phyloP scores from a whole-genome alignment of 2,888 invertebrate genomes.

The Aleiodes testaceus region DNA sequence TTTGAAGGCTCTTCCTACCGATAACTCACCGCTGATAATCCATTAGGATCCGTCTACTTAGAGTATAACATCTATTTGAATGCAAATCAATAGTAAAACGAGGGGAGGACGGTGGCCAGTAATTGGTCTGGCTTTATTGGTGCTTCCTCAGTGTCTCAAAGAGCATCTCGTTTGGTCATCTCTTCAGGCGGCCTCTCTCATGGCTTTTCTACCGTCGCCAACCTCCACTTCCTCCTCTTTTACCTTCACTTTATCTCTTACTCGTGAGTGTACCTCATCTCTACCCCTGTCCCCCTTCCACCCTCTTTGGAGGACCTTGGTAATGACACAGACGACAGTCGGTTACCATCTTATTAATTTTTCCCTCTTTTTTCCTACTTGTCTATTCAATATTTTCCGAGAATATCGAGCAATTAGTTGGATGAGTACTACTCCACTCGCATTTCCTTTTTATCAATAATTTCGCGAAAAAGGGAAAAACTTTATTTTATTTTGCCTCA shows the following conservation, averaged over 20 bases:
- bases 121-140: conserved; percentile 73
- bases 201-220: conserved; percentile 27
- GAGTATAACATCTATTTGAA: conserved; percentile 74
- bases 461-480: too few relatives aligned
- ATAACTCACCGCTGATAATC: conserved; percentile 73
- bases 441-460: too few relatives aligned
- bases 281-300: conserved; percentile 40
- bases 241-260: conserved; percentile 43
- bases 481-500: not conserved
- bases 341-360: conserved; percentile 11
- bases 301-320: conserved; percentile 49
- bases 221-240: conserved; percentile 3
- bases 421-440: too few relatives aligned
- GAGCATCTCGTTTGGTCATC: conserved; percentile 73
- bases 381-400: not conserved
- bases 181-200: conserved; percentile 46
- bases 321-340: conserved; percentile 17
- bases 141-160: conserved; percentile 71
- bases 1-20: conserved; percentile 54
- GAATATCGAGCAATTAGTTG: too few relatives aligned
- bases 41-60: conserved; percentile 74
- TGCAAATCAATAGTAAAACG: conserved; percentile 72
- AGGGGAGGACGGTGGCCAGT: conserved; percentile 68
- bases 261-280: conserved; percentile 44
- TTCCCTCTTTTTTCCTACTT: conserved; percentile 7